Percentiles rank a stretch among this genome's conserved stretches.
Evolutionary conservation across 1,140 invertebrate genomes (phyloP).

Genomic region (Trichonephila clavata): DNA sequence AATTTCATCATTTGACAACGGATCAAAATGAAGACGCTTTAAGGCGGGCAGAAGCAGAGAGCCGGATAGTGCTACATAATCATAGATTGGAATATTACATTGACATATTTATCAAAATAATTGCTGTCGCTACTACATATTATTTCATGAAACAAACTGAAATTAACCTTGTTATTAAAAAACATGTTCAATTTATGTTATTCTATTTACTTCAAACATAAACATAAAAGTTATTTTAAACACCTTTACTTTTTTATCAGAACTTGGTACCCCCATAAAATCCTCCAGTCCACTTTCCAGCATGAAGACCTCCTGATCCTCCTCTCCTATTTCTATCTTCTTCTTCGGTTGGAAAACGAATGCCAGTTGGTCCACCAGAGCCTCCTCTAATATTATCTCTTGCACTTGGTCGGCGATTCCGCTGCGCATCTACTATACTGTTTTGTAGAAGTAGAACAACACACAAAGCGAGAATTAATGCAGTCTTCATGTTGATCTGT

Average conservation of each 20-base stretch:
- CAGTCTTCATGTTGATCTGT: background rate
- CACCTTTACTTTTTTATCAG: background rate
- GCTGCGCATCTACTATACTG: background rate
- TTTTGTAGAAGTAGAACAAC: background rate
- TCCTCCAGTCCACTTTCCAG: slow-evolving; percentile 61
- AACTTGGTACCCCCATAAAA: slow-evolving; percentile 40
- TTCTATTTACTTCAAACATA: background rate
- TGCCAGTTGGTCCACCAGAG: background rate
- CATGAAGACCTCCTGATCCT: background rate
- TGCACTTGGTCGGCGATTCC: background rate
- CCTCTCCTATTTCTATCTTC: background rate
- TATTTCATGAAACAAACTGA: no score
- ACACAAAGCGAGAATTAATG: background rate
- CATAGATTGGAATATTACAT: no score
- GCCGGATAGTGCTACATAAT: no score
- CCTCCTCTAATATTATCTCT: background rate
- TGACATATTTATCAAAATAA: no score
- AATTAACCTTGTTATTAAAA: no score
- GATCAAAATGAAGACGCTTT: no score
- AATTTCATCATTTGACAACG: no score
- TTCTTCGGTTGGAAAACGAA: background rate
- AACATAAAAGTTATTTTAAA: background rate
- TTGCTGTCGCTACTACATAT: no score
- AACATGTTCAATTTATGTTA: no score
- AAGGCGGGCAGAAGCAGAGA: no score